Evolutionary conservation across 2,113 vertebrate genomes (phyloP), one percentile per base, ranked within the genome.

Genomic region (Paramisgurnus dabryanus): DNA sequence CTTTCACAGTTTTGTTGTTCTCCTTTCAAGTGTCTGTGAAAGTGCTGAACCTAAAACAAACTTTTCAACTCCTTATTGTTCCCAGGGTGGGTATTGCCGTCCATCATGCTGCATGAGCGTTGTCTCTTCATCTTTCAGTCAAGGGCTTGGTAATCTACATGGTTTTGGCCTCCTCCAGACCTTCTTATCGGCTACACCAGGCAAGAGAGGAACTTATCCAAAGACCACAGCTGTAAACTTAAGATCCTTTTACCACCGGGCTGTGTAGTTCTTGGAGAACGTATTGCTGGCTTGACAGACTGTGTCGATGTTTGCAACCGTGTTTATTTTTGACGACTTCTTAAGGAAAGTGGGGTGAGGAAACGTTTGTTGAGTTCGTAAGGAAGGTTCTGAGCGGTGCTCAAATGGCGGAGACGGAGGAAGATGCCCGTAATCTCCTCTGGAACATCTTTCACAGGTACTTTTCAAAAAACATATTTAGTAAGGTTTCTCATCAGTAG

Each of bases 381-480:
- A 66, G 17, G 65, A 49, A 12, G 39, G 45, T 3, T 39, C 47
- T 15, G 53, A 69, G 63, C 11, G 7, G n/a, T 18, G 18, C 49
- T 6, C 12, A 6, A n/a, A 85, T 85, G 84, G 79, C 79, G 3
- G 67, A 71, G 11, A 15, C 18, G 0, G 40, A 17, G 17, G 82
- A 40, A 12, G 70, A 81, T 22, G 18, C 76, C 1, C 69, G 53
- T 1, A 39, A 40, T 75, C 50, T 81, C 53, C 70, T 85, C 65
- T 81, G 79, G 64, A 76, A 9, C 6, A 43, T 83, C 57, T 83
- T 85, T 63, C 10, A 83, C 75, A 85, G 84, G 84, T 85, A 85
- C 53, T 27, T 22, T 43, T 61, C 40, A 7, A 15, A 61, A 18
- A 7, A 34, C n/a, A 0, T 22, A 13, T 45, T 74, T 10, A 61